Base-by-base conservation (phyloP, 2,113 vertebrate species). In the Istiophorus platypterus region DNA sequence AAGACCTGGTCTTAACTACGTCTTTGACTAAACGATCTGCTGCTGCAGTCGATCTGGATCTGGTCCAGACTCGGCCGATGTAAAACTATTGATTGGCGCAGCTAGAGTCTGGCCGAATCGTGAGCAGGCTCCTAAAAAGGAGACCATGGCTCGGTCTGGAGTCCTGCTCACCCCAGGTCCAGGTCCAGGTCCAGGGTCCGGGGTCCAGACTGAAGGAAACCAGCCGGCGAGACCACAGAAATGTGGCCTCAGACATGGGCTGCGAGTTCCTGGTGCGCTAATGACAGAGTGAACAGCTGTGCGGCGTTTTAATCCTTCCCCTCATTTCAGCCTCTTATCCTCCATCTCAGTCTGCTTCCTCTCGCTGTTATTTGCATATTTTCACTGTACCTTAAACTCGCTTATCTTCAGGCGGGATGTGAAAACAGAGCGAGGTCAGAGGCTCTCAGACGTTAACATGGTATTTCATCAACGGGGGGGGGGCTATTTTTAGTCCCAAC, bases 281-380 rank as follows among this genome's bases (percentile, higher is more conserved):
- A 63, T 14, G 71, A 37, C 57, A 4, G 62, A 37, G 81, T 22
- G 61, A 58, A 2, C 42, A 68, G 78, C 70, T 81, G 63, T 47
- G 58, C 58, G 24, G 27, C 66, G 24, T 47, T 70, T 49, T 12
- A 47, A 18, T 45, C 7, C 39, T 10, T 26, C 15, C 64, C 47
- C 61, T 41, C 22, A 34, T 51, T 69, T 27, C 37, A 2, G 65
- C 29, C 12, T 65, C 59, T 81, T 76, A 68, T 73, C 72, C 31
- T 52, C 31, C 72, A 52, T 52, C 59, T 63, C 59, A 1, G 31
- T 27, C 79, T 24, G 68, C 69, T 45, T 85, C 78, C 78, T 85
- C 72, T 64, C 49, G 0, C 52, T 11, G 37, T n/a, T 1, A 31
- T 80, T 85, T 85, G 78, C 45, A 85, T 85, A 49, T 76, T 85